Percentiles rank a stretch among this genome's conserved stretches.
Conservation (phyloP, 2,797 vertebrate genomes). For the Onychomys torridus region DNA sequence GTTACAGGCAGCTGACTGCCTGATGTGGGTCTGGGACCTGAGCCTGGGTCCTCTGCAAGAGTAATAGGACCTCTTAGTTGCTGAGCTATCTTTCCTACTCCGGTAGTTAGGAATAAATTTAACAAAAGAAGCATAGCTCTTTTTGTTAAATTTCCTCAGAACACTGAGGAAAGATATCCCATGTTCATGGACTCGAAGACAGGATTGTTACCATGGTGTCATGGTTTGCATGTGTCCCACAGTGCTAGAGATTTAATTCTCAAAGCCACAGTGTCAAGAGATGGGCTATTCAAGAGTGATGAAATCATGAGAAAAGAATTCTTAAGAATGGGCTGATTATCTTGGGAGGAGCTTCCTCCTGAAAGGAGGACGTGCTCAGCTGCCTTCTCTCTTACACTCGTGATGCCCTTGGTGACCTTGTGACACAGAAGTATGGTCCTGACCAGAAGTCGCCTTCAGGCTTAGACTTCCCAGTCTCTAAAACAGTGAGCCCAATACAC, state of each 20-base stretch:
- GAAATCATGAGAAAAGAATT: background rate
- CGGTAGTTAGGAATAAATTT: background rate
- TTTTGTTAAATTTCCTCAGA: no score
- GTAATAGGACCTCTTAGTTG: background rate
- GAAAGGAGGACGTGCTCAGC: no score
- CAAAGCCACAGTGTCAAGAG: background rate
- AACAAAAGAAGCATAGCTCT: constrained; percentile 6
- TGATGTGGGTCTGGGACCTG: background rate
- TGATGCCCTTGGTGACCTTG: background rate
- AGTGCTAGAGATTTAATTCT: background rate
- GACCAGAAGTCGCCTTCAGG: background rate
- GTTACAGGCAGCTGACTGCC: background rate
- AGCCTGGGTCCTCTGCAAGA: no score
- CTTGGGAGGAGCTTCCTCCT: background rate
- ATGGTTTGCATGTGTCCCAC: background rate
- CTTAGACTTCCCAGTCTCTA: background rate
- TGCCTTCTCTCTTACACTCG: background rate
- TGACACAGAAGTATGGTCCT: background rate
- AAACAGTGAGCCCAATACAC: background rate
- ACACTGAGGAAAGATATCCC: background rate
- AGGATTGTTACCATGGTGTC: background rate
- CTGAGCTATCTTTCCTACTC: background rate
- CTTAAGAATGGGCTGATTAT: background rate
- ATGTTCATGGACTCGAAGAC: background rate
- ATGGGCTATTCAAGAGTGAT: background rate